Evolutionary conservation across 2,888 invertebrate genomes (phyloP).

Genomic region (Ditylenchus weischeri): DNA sequence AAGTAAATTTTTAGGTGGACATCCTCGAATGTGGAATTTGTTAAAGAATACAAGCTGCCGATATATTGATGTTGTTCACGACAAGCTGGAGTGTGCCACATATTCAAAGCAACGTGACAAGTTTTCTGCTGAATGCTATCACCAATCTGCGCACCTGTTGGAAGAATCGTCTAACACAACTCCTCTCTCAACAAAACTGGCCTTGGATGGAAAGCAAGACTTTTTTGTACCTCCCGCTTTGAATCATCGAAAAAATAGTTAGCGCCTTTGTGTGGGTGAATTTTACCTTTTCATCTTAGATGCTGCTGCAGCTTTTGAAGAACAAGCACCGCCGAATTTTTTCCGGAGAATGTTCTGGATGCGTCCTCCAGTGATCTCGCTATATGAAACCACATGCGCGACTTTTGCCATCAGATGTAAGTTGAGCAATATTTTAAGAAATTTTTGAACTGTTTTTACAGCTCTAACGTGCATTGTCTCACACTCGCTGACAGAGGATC

Average conservation of each 20-base stretch:
- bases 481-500: slow-evolving; percentile 19
- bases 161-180: neutral
- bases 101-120: neutral
- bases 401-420: slow-evolving; percentile 21
- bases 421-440: no score
- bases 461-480: slow-evolving; percentile 20
- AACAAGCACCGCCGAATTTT: neutral
- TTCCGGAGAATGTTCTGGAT: slow-evolving; percentile 14
- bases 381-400: slow-evolving; percentile 16
- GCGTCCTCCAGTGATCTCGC: neutral
- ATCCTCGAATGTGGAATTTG: slow-evolving; percentile 21
- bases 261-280: neutral
- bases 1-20: slow-evolving; percentile 10
- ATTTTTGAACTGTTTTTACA: neutral
- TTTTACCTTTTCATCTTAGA: neutral
- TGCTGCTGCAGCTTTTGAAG: neutral
- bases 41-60: slow-evolving; percentile 9
- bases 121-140: neutral
- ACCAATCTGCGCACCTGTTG: neutral
- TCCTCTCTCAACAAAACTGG: neutral
- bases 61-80: slow-evolving; percentile 13
- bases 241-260: slow-evolving; percentile 15
- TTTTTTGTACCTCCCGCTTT: slow-evolving; percentile 24
- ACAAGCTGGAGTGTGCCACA: slow-evolving; percentile 1
- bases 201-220: slow-evolving; percentile 15